These are phyloP conservation scores for Ceryle rudis DNA, from an alignment of 2,797 vertebrate species.

Conservation along the genomic window DNA sequence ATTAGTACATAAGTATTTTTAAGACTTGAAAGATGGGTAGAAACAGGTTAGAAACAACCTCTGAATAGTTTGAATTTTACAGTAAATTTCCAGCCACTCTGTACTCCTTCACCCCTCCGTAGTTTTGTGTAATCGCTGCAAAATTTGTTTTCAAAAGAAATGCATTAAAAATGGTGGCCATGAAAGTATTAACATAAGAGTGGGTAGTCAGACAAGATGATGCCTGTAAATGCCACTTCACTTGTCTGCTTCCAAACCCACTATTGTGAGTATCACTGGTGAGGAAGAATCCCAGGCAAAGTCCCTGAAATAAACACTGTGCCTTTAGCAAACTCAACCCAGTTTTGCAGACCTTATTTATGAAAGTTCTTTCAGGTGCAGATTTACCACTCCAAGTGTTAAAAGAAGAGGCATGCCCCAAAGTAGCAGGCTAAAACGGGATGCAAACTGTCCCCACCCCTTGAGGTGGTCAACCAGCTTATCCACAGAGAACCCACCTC, in stretches of 20 bases:
- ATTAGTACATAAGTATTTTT: neutral
- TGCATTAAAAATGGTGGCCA: neutral
- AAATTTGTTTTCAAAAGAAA: neutral
- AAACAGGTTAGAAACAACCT: neutral
- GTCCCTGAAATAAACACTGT: neutral
- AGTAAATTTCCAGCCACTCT: neutral
- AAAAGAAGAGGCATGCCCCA: neutral
- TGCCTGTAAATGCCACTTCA: neutral
- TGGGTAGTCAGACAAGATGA: neutral
- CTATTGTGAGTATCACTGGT: neutral
- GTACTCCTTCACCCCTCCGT: neutral
- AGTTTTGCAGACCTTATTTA: neutral
- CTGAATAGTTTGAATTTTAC: neutral
- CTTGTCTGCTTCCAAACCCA: neutral
- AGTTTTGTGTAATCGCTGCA: neutral
- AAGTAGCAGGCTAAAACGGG: neutral
- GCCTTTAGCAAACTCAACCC: neutral
- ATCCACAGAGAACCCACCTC: neutral
- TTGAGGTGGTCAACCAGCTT: neutral
- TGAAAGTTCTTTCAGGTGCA: neutral
- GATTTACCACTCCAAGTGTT: neutral
- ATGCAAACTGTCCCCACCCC: neutral
- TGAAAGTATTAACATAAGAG: neutral
- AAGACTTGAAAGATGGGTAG: accelerated
- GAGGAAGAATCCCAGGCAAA: neutral